Percentiles rank a stretch among this genome's conserved stretches.
These are phyloP conservation scores for Artemia franciscana DNA, from an alignment of 1,140 invertebrate genomes.

Conservation along the genomic window DNA sequence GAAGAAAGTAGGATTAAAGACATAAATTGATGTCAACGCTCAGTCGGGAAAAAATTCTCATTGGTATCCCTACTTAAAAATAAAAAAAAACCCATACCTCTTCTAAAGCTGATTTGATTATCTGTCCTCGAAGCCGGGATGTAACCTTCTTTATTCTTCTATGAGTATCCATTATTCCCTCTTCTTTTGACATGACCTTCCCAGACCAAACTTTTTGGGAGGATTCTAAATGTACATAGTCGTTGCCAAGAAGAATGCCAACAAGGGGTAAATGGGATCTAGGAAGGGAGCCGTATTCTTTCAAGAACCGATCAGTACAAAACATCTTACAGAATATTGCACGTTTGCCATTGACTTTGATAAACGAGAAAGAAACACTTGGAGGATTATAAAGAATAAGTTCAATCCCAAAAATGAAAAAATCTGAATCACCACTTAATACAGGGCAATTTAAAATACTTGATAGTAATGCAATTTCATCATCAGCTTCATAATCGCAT, in stretches of 20 bases:
- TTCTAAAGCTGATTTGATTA: slow-evolving; percentile 35
- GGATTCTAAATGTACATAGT: slow-evolving; percentile 41
- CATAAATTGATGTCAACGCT: too few relatives aligned
- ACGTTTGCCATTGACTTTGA: slow-evolving; percentile 9
- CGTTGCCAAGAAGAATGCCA: slow-evolving; percentile 61
- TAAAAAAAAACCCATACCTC: too few relatives aligned
- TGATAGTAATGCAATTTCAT: slow-evolving; percentile 50
- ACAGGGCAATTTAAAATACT: slow-evolving; percentile 51
- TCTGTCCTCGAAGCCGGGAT: slow-evolving; percentile 43
- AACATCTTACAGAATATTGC: slow-evolving; percentile 41
- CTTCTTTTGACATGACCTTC: slow-evolving; percentile 33
- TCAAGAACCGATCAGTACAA: slow-evolving; percentile 37
- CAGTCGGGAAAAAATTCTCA: too few relatives aligned
- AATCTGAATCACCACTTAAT: slow-evolving; percentile 72
- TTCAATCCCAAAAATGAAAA: slow-evolving; percentile 55
- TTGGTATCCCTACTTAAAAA: too few relatives aligned
- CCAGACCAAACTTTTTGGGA: slow-evolving; percentile 43
- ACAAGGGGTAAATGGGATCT: slow-evolving; percentile 42
- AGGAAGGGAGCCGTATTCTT: slow-evolving; percentile 35
- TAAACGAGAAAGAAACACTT: slow-evolving; percentile 16
- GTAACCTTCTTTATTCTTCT: slow-evolving; percentile 37
- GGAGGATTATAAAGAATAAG: slow-evolving; percentile 54
- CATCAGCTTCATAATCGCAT: slow-evolving; percentile 65
- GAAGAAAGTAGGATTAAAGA: too few relatives aligned
- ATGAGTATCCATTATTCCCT: slow-evolving; percentile 27